A percentile compares a stretch with the other conserved stretches of the same genome.
phyloP scores from a whole-genome alignment of 2,888 invertebrate genomes.

The Microchrysa polita region DNA sequence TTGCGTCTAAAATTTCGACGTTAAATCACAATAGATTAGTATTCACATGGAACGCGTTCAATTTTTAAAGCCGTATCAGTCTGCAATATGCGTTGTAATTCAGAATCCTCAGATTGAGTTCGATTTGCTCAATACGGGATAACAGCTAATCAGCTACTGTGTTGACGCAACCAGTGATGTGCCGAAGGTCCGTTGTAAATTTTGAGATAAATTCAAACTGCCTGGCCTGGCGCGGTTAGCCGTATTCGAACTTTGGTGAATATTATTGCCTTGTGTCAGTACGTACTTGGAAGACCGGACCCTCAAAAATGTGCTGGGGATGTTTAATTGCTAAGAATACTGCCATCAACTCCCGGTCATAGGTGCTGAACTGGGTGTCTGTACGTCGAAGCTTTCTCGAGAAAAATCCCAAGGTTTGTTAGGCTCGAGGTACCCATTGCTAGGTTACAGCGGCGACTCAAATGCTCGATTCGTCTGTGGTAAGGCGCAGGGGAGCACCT shows the following conservation, averaged over 20 bases:
- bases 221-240: not conserved
- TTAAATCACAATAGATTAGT: too few relatives aligned
- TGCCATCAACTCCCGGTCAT: slow-evolving; percentile 1
- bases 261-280: not conserved
- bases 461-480: too few relatives aligned
- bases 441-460: too few relatives aligned
- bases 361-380: not conserved
- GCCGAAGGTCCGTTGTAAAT: not conserved
- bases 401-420: not conserved
- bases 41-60: too few relatives aligned
- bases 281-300: not conserved
- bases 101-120: not conserved
- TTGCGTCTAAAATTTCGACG: too few relatives aligned
- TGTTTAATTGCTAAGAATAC: not conserved
- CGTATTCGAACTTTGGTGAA: not conserved
- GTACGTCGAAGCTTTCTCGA: not conserved
- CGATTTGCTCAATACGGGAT: too few relatives aligned
- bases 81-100: not conserved
- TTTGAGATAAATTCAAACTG: not conserved
- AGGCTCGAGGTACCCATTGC: not conserved
- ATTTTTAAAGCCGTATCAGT: too few relatives aligned
- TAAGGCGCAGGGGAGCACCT: too few relatives aligned
- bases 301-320: not conserved
- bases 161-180: not conserved
- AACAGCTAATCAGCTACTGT: too few relatives aligned